Evolutionary conservation across 2,888 invertebrate species (phyloP).

Genomic region (Philaethria dido): DNA sequence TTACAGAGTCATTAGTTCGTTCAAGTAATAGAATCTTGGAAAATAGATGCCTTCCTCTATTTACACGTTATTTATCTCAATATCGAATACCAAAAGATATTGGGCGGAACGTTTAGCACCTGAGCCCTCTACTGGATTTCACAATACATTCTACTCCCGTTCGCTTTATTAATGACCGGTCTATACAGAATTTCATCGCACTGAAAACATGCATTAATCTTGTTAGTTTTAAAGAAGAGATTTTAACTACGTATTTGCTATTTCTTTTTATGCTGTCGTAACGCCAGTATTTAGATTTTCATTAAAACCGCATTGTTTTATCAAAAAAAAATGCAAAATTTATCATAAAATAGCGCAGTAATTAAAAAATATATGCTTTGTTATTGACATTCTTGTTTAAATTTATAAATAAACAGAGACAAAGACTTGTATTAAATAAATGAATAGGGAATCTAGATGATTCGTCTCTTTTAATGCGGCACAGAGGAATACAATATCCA

Average conservation of each 20-base stretch:
- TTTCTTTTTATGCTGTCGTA: constrained; percentile 1
- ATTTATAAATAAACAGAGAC: constrained; percentile 14
- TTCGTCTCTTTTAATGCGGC: constrained; percentile 40
- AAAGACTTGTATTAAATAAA: constrained; percentile 35
- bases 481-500: constrained; percentile 39
- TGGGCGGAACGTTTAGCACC: constrained; percentile 49
- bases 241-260: constrained; percentile 49
- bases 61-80: constrained; percentile 45
- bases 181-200: constrained; percentile 42
- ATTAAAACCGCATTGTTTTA: constrained; percentile 8
- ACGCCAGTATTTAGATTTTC: constrained; percentile 5
- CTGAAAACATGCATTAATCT: constrained; percentile 43
- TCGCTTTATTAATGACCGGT: constrained; percentile 47
- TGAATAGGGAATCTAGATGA: constrained; percentile 40
- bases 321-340: background rate
- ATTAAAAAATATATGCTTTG: constrained; percentile 5
- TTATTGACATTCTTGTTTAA: constrained; percentile 6
- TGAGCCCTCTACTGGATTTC: constrained; percentile 47
- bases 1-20: background rate
- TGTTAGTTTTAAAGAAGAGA: constrained; percentile 34
- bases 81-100: constrained; percentile 48
- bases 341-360: constrained; percentile 3
- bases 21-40: constrained; percentile 3
- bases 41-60: constrained; percentile 34
- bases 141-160: constrained; percentile 47